Evolutionary conservation across 2,888 invertebrate species (phyloP).

Genomic region (Seladonia tumulorum): DNA sequence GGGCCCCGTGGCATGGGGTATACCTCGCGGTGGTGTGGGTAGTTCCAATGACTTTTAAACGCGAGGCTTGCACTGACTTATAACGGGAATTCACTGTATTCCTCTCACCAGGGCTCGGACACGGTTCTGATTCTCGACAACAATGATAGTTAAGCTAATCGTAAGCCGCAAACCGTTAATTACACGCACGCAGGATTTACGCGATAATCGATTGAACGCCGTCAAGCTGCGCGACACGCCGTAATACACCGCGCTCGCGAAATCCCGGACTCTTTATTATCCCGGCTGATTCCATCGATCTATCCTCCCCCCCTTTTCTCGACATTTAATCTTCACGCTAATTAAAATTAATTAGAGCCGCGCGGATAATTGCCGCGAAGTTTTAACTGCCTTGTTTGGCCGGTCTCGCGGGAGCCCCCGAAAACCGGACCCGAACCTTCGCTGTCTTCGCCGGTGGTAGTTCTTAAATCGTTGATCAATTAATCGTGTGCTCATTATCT

Average conservation of each 20-base stretch:
- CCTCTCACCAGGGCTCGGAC: not conserved
- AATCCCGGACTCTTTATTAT: conserved; percentile 23
- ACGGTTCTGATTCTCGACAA: not conserved
- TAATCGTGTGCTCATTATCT: not conserved
- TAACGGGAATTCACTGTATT: not conserved
- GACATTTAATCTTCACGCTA: conserved; percentile 55
- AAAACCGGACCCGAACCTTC: not conserved
- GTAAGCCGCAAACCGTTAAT: conserved; percentile 7
- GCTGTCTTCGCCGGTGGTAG: not conserved
- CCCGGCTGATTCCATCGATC: conserved; percentile 27
- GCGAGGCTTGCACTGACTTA: too few species aligned
- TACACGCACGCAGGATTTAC: conserved; percentile 23
- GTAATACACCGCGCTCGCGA: not conserved
- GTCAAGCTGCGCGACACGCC: not conserved
- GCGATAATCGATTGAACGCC: conserved; percentile 39
- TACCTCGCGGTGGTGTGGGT: too few species aligned
- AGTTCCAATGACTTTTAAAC: too few species aligned
- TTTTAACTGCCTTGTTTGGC: conserved; percentile 30
- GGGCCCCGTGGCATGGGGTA: too few species aligned
- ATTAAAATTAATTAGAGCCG: conserved; percentile 61
- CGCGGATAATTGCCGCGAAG: conserved; percentile 52
- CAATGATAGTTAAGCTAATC: not conserved
- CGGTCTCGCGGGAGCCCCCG: not conserved
- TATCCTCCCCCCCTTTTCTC: conserved; percentile 3
- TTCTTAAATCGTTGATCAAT: not conserved